phyloP scores from a whole-genome alignment of 2,888 invertebrate species.

The Cheilosia impressa region DNA sequence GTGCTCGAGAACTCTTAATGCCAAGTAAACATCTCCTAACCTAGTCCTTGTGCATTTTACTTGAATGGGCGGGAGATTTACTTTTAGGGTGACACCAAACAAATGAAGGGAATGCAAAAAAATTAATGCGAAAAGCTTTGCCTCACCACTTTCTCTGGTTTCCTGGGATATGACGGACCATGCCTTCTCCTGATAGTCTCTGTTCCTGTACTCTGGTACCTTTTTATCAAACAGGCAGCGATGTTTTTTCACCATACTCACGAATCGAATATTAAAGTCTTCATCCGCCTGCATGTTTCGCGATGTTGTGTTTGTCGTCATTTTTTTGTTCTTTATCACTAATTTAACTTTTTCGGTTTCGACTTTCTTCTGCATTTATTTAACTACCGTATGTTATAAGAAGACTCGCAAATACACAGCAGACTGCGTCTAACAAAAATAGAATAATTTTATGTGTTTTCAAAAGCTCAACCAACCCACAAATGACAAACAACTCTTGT shows the following conservation, averaged over 20 bases:
- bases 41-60: slow-evolving; percentile 11
- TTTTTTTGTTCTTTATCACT: slow-evolving; percentile 44
- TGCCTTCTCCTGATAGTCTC: slow-evolving; percentile 83
- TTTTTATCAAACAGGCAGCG: slow-evolving; percentile 84
- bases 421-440: slow-evolving; percentile 74
- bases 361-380: slow-evolving; percentile 63
- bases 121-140: slow-evolving; percentile 41
- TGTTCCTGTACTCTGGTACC: slow-evolving; percentile 84
- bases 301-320: slow-evolving; percentile 77
- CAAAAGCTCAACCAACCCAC: slow-evolving; percentile 77
- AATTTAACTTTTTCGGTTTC: slow-evolving; percentile 39
- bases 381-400: slow-evolving; percentile 40
- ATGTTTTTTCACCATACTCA: slow-evolving; percentile 84
- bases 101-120: slow-evolving; percentile 35
- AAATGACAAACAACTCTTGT: slow-evolving; percentile 79
- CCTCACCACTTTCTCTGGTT: slow-evolving; percentile 82
- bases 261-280: slow-evolving; percentile 84
- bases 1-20: slow-evolving; percentile 11
- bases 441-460: slow-evolving; percentile 75
- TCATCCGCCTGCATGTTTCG: slow-evolving; percentile 84
- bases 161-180: slow-evolving; percentile 82
- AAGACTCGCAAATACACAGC: slow-evolving; percentile 37
- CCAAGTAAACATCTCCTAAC: slow-evolving; percentile 28
- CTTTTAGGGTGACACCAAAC: slow-evolving; percentile 49
- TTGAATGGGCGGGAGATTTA: slow-evolving; percentile 60